These are phyloP conservation scores for Rhea pennata DNA, from an alignment of 2,113 vertebrate species.

Conservation along the genomic window DNA sequence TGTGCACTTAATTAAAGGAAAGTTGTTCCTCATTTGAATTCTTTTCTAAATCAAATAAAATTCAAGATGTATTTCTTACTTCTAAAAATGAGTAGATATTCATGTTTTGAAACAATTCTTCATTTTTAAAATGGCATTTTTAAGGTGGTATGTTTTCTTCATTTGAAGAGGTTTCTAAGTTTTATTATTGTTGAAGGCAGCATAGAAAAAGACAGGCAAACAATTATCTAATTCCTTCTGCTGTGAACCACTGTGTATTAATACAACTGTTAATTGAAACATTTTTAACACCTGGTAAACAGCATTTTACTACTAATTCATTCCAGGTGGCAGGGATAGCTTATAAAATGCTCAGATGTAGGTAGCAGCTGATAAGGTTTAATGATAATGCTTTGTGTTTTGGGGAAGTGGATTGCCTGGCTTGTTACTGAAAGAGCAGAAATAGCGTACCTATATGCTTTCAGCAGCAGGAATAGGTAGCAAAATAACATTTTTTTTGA, in stretches of 20 bases:
- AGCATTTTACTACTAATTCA: conserved; percentile 18
- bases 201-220: background rate
- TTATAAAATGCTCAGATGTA: conserved; percentile 3
- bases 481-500: background rate
- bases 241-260: background rate
- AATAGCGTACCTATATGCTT: background rate
- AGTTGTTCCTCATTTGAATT: background rate
- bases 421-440: background rate
- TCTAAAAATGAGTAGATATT: background rate
- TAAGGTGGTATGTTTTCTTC: background rate
- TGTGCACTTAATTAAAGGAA: background rate
- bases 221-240: background rate
- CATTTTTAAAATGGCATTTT: background rate
- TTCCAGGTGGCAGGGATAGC: background rate
- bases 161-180: background rate
- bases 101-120: background rate
- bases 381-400: accelerated
- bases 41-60: background rate
- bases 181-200: background rate
- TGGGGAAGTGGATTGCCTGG: background rate
- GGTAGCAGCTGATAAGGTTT: conserved; percentile 5
- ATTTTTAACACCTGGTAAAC: conserved; percentile 33
- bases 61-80: background rate
- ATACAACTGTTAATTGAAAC: background rate
- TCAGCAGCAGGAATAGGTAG: background rate